Conservation (phyloP, 2,113 vertebrate genomes). For the Gavialis gangeticus region DNA sequence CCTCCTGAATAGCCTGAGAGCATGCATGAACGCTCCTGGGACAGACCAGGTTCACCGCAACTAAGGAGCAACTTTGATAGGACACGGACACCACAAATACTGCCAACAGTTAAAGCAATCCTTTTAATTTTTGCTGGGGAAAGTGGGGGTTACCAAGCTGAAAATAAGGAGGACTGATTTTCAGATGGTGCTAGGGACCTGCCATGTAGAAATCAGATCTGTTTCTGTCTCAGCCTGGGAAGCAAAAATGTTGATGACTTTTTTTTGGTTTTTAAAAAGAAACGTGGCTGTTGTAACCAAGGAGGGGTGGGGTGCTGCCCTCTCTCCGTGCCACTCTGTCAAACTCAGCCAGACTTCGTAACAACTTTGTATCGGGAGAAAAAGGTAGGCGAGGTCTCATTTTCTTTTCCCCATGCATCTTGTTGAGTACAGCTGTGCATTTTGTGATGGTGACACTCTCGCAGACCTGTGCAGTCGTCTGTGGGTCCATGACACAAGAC, state of each 20-base stretch:
- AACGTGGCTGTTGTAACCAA: not conserved
- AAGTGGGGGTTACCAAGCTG: not conserved
- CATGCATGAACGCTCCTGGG: fast-evolving
- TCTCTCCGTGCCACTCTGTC: too few species aligned
- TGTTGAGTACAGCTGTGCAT: not conserved
- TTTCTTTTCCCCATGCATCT: not conserved
- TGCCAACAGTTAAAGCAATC: not conserved
- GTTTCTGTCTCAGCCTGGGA: too few species aligned
- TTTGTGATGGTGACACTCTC: not conserved
- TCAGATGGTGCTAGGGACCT: not conserved
- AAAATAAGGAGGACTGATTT: not conserved
- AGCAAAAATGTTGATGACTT: too few species aligned
- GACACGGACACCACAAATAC: too few species aligned
- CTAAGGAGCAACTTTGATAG: too few species aligned
- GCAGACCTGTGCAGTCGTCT: too few species aligned
- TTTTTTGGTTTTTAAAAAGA: not conserved
- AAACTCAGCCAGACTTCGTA: too few species aligned
- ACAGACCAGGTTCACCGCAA: not conserved
- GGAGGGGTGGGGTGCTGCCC: not conserved
- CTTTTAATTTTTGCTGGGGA: not conserved
- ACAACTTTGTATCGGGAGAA: too few species aligned
- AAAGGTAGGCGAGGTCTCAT: too few species aligned
- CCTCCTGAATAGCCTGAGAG: not conserved
- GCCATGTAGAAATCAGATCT: not conserved
- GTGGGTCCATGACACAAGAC: too few species aligned